phyloP scores from a whole-genome alignment of 2,888 invertebrate species.

The Drosophila picticornis region DNA sequence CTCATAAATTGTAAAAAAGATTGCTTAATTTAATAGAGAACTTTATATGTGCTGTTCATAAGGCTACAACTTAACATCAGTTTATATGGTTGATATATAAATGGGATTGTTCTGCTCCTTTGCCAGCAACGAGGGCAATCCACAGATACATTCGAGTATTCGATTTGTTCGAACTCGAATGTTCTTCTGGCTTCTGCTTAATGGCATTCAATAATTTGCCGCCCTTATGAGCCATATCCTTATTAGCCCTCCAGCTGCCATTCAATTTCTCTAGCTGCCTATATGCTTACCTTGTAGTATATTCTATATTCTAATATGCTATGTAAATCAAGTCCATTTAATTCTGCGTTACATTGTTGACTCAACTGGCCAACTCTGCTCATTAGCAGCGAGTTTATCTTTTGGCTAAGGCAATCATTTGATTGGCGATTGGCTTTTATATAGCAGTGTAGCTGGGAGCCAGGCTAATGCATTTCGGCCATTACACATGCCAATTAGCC shows the following conservation, averaged over 20 bases:
- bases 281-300: background rate
- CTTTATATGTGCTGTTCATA: background rate
- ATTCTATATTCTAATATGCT: slow-evolving; percentile 1
- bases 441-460: slow-evolving; percentile 6
- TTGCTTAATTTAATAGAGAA: background rate
- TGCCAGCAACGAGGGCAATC: background rate
- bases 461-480: slow-evolving; percentile 54
- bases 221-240: slow-evolving; percentile 33
- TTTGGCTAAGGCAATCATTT: slow-evolving; percentile 29
- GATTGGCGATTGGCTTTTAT: slow-evolving; percentile 39
- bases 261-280: background rate
- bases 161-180: no score
- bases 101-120: background rate
- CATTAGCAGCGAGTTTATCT: slow-evolving; percentile 35
- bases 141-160: no score
- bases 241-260: slow-evolving; percentile 7
- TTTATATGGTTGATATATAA: background rate
- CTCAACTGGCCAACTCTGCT: slow-evolving; percentile 13
- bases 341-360: slow-evolving; percentile 59
- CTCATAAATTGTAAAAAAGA: background rate
- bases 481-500: slow-evolving; percentile 66
- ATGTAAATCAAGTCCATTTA: slow-evolving; percentile 39
- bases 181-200: background rate
- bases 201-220: slow-evolving; percentile 37
- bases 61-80: background rate